A percentile compares a stretch with the other conserved stretches of the same genome.
These are phyloP conservation scores for Galeruca laticollis DNA, from an alignment of 2,888 invertebrate species.

Conservation along the genomic window DNA sequence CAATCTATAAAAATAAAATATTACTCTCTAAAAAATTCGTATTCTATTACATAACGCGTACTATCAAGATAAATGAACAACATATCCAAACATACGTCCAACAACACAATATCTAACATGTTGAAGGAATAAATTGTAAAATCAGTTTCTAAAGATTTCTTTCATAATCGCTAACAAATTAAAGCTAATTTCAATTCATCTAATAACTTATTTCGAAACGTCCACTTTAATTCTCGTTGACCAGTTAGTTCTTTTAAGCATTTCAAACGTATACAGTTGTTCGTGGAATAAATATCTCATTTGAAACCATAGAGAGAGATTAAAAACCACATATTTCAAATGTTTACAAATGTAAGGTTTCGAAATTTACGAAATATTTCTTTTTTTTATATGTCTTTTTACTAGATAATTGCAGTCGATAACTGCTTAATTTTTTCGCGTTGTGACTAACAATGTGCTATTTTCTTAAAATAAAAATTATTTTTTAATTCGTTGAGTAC, in stretches of 20 bases:
- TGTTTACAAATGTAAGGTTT: no score
- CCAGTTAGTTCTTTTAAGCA: slow-evolving; percentile 15
- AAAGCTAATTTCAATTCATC: slow-evolving; percentile 37
- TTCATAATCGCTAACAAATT: slow-evolving; percentile 39
- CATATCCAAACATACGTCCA: slow-evolving; percentile 7
- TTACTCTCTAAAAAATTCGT: slow-evolving; percentile 1
- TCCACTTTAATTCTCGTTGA: slow-evolving; percentile 31
- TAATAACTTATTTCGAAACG: slow-evolving; percentile 35
- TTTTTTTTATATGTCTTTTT: no score
- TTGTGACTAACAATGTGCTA: no score
- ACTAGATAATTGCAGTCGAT: no score
- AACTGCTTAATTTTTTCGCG: no score
- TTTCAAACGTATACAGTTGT: neutral
- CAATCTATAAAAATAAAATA: neutral
- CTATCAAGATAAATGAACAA: slow-evolving; percentile 14
- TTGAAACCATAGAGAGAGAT: slow-evolving; percentile 7
- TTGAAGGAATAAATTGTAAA: slow-evolving; percentile 17
- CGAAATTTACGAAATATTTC: no score
- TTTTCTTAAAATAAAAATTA: no score
- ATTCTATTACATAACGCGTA: neutral
- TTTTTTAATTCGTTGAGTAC: no score
- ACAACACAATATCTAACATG: neutral
- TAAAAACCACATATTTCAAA: no score
- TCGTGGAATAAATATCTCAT: slow-evolving; percentile 21
- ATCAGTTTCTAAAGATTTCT: slow-evolving; percentile 29